Base-by-base conservation (phyloP, 2,113 vertebrate genomes). In the Burhinus bistriatus region DNA sequence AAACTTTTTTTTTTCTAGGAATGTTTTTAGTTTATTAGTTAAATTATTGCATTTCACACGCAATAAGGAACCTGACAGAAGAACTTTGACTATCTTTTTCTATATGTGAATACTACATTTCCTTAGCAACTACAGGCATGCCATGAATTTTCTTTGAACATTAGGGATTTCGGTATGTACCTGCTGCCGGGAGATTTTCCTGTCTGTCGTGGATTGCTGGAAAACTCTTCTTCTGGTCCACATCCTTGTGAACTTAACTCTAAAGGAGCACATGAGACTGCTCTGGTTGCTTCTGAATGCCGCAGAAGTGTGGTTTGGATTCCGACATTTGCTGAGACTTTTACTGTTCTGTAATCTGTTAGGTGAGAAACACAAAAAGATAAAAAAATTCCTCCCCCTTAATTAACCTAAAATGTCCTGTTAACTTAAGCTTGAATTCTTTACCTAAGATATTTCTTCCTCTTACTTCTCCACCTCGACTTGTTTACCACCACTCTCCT, bases 401-500 rank as follows among this genome's bases (percentile, higher is more conserved):
- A 80, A 65, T 79, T 88, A 68, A 83, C 13, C 13, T 51, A 22
- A 68, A 51, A 64, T 26, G 3, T 55, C 44, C 6, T 42, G 8
- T 42, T 86, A 76, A 64, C 17, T 45, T 62, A 32, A 58, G 12
- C 9, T 49, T 51, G 44, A 64, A 29, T 65, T 70, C 36, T 84
- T 95, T 78, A 23, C 34, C 9, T 5, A n/a, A 55, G 49, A 10
- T 93, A 36, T 9, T 87, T 73, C 27, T 70, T 83, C 34, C 11
- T 66, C 17, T 66, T 77, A 21, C 26, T 73, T 78, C 23, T 83
- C 16, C 0, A 0, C 3, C 5, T 81, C 18, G 52, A 7, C 38
- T 58, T n/a, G 6, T 59, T 80, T 84, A 32, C 13, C 5, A 22
- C 6, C 9, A 20, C 22, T 9, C 4, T 72, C 13, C 5, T 81